phyloP scores from a whole-genome alignment of 2,113 vertebrate species.

The Catharus fuscescens region DNA sequence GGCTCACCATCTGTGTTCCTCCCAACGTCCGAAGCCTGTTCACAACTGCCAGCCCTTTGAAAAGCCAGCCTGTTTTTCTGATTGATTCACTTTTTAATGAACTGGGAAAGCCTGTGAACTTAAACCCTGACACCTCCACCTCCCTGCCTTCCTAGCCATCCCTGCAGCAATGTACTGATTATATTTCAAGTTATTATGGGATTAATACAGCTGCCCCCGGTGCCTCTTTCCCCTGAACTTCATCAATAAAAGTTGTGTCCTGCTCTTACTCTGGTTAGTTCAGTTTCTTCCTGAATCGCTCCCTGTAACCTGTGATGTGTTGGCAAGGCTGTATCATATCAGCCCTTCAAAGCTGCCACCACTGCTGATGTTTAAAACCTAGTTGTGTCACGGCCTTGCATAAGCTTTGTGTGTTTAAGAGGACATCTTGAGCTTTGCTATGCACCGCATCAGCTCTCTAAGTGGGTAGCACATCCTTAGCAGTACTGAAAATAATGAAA shows the following conservation, averaged over 20 bases:
- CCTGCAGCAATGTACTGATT: conserved; percentile 44
- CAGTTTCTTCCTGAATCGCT: conserved; percentile 31
- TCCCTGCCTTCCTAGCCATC: conserved; percentile 28
- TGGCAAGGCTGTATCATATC: conserved; percentile 13
- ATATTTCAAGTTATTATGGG: conserved; percentile 70
- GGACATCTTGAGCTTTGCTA: conserved; percentile 6
- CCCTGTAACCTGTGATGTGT: conserved; percentile 32
- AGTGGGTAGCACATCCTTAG: conserved; percentile 12
- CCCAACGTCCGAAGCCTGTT: conserved; percentile 32
- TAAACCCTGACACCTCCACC: conserved; percentile 44
- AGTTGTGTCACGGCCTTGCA: conserved; percentile 25
- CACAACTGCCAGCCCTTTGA: conserved; percentile 63
- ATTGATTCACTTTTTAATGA: conserved; percentile 72
- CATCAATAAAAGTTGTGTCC: conserved; percentile 57
- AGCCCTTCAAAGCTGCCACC: conserved; percentile 54
- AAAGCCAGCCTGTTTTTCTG: conserved; percentile 68
- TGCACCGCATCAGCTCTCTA: not conserved
- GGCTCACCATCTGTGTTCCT: conserved; percentile 44
- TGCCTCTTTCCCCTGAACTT: conserved; percentile 51
- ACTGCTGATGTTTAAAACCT: conserved; percentile 24
- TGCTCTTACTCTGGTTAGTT: conserved; percentile 42
- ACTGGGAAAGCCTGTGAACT: conserved; percentile 70
- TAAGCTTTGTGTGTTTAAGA: conserved; percentile 48
- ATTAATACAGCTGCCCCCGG: conserved; percentile 60
- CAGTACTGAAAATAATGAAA: conserved; percentile 39